Percentiles rank a stretch among this genome's conserved stretches.
phyloP scores from a whole-genome alignment of 2,888 invertebrate species.

The Phalera bucephala region DNA sequence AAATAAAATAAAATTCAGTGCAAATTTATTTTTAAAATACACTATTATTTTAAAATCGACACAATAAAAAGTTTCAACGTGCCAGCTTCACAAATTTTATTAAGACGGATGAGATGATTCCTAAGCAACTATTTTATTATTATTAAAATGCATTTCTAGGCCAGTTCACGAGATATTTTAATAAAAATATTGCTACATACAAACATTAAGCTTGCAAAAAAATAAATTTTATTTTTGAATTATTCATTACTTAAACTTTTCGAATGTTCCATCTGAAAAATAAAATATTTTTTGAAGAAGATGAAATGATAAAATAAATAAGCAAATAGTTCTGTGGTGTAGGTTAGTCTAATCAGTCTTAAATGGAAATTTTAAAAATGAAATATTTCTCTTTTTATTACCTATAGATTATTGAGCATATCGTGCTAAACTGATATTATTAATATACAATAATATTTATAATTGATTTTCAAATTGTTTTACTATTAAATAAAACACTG shows the following conservation, averaged over 20 bases:
- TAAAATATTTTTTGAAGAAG: neutral
- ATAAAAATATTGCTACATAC: too few species aligned
- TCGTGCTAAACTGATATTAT: conserved; percentile 44
- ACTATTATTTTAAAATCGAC: neutral
- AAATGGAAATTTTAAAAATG: conserved; percentile 62
- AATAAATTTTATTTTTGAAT: too few species aligned
- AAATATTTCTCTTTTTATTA: conserved; percentile 14
- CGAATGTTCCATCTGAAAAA: conserved; percentile 1
- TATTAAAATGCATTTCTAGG: conserved; percentile 32
- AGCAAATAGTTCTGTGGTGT: conserved; percentile 32
- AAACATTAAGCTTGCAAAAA: too few species aligned
- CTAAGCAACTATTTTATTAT: conserved; percentile 34
- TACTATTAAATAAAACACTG: conserved; percentile 7
- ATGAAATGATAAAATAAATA: conserved; percentile 5
- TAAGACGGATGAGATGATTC: conserved; percentile 63
- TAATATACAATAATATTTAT: conserved; percentile 10
- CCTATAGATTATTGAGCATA: conserved; percentile 55
- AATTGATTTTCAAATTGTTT: conserved; percentile 14
- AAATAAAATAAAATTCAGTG: neutral
- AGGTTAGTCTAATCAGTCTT: conserved; percentile 79
- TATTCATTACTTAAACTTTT: neutral
- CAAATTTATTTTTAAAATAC: neutral
- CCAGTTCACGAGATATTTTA: conserved; percentile 9
- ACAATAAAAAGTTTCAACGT: conserved; percentile 19
- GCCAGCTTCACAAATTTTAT: conserved; percentile 15